phyloP scores from a whole-genome alignment of 1,140 invertebrate species.

The Lucilia sericata region DNA sequence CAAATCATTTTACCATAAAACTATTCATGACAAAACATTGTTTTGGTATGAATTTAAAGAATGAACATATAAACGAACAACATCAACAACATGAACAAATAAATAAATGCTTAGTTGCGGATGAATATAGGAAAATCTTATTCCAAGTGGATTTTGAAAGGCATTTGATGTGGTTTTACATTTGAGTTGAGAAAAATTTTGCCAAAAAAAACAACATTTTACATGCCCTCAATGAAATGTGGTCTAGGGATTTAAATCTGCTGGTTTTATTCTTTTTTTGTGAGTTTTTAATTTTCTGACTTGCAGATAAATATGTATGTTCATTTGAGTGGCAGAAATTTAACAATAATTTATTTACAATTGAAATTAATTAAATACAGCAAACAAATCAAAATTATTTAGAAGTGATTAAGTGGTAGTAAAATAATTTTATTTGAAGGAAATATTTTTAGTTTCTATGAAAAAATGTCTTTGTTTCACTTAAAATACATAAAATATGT shows the following conservation, averaged over 20 bases:
- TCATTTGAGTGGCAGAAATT: slow-evolving; percentile 10
- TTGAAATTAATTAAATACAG: not conserved
- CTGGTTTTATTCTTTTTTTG: no score
- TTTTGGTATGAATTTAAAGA: not conserved
- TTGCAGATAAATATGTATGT: not conserved
- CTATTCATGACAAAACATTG: slow-evolving; percentile 11
- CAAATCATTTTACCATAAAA: slow-evolving; percentile 17
- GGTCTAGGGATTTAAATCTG: not conserved
- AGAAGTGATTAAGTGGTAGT: not conserved
- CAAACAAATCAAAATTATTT: not conserved
- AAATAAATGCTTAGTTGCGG: not conserved
- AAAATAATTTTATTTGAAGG: not conserved
- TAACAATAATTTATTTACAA: not conserved
- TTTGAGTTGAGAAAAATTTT: not conserved
- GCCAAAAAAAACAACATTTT: not conserved
- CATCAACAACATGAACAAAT: not conserved
- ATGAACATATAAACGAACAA: not conserved
- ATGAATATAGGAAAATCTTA: not conserved
- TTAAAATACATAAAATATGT: no score
- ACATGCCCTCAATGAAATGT: not conserved
- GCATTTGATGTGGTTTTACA: slow-evolving; percentile 4
- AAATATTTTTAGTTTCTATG: no score
- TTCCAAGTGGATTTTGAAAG: not conserved
- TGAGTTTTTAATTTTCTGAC: not conserved
- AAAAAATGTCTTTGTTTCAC: no score